A percentile compares a stretch with the other conserved stretches of the same genome.
Conservation (phyloP, 2,113 vertebrate genomes). For the Nycticorax nycticorax region DNA sequence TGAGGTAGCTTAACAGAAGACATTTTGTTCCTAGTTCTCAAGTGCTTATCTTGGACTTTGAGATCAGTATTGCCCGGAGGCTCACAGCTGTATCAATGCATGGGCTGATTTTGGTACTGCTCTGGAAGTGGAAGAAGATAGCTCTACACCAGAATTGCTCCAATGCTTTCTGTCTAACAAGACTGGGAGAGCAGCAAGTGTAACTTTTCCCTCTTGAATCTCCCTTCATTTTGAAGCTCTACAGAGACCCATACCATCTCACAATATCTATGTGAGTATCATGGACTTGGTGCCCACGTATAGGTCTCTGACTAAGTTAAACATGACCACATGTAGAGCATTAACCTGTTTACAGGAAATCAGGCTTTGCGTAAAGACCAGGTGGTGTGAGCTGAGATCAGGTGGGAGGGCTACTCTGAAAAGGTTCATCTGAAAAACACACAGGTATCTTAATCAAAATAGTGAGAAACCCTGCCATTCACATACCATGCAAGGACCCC, state of each 20-base stretch:
- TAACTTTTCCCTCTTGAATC: not conserved
- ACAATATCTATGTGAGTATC: not conserved
- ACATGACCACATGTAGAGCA: not conserved
- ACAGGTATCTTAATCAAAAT: not conserved
- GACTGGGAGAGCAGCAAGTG: not conserved
- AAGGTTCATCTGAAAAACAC: not conserved
- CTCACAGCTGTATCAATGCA: not conserved
- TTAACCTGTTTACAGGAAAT: not conserved
- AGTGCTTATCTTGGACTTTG: not conserved
- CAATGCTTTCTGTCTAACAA: not conserved
- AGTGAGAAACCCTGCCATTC: not conserved
- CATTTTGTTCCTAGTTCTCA: not conserved
- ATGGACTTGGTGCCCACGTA: not conserved
- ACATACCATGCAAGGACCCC: not conserved
- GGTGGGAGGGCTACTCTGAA: not conserved
- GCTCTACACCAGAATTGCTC: not conserved
- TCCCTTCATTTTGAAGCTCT: not conserved
- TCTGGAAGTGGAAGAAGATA: not conserved
- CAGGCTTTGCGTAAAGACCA: not conserved
- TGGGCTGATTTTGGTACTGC: not conserved
- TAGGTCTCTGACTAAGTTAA: not conserved
- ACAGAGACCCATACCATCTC: not conserved
- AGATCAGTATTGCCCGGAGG: not conserved
- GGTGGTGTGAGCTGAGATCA: not conserved
- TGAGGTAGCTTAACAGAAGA: not conserved